These are phyloP conservation scores for Ecdyonurus torrentis DNA, from an alignment of 2,888 invertebrate species.

Conservation along the genomic window DNA sequence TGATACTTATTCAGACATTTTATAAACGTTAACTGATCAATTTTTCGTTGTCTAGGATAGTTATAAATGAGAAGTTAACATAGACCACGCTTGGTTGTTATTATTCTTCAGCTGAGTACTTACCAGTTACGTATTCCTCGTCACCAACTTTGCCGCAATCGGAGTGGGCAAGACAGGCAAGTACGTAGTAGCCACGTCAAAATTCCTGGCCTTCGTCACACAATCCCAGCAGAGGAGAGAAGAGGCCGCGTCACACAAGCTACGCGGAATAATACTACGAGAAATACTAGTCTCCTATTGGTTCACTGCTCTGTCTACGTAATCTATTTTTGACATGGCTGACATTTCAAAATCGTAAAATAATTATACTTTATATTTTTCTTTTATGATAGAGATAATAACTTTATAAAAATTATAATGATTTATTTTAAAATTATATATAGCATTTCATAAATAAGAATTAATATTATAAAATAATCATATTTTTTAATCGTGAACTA, in stretches of 20 bases:
- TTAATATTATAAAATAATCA: too few relatives aligned
- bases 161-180: conserved; percentile 79
- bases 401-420: too few relatives aligned
- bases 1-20: background rate
- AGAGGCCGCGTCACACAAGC: conserved; percentile 43
- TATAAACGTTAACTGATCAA: background rate
- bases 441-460: too few relatives aligned
- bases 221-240: conserved; percentile 46
- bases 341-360: background rate
- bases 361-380: background rate
- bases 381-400: background rate
- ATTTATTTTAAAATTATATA: too few relatives aligned
- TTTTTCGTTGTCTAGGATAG: conserved; percentile 15
- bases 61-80: background rate
- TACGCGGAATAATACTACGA: background rate
- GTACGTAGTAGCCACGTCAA: conserved; percentile 90
- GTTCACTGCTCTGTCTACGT: background rate
- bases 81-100: conserved; percentile 35
- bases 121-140: conserved; percentile 91
- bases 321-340: background rate
- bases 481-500: too few relatives aligned
- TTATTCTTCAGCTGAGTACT: conserved; percentile 53
- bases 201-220: conserved; percentile 72
- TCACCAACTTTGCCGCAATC: conserved; percentile 86
- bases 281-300: background rate